Base-by-base conservation (phyloP, 2,113 vertebrate genomes). In the Alethe castanea region DNA sequence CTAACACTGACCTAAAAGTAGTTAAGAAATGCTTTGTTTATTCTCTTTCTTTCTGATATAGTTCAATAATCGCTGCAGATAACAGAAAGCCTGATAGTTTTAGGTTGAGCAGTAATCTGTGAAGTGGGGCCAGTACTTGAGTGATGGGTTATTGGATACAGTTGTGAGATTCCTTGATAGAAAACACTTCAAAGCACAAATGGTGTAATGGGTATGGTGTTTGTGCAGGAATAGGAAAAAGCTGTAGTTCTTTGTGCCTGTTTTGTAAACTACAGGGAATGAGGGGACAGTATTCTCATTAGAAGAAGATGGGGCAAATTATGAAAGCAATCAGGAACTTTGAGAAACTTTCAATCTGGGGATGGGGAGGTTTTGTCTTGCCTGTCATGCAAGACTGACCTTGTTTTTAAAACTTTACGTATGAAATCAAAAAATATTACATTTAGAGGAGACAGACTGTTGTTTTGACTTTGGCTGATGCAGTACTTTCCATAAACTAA, bases 131-230 rank as follows among this genome's bases (percentile, higher is more conserved):
- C 74, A 17, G 67, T 61, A 2, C 26, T 82, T 40, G 61, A 35
- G 62, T 10, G 38, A 14, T 35, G 73, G 54, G 44, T 81, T 89
- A 38, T 60, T 88, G 69, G 53, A 52, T 77, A 64, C 60, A 59
- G 71, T 87, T 77, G 50, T 83, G 71, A 83, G 81, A 57, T 91
- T 74, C 50, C 38, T 76, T 79, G 79, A n/a, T 62, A 66, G 78
- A 84, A 82, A 44, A 44, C 29, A 38, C 78, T 95, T 89, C 57
- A 70, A 86, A 94, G 69, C 25, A 44, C 29, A 59, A 59, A 19
- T 62, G 74, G 50, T 47, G 78, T 59, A 9, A 42, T 40, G 66
- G 71, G 50, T 40, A 22, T 3, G 5, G 35, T 64, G 53, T 59
- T 88, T 38, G 71, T 74, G 36, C 38, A 23, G 48, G 71, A 60